phyloP scores from a whole-genome alignment of 2,888 invertebrate species.

The Pristionchus entomophagus region DNA sequence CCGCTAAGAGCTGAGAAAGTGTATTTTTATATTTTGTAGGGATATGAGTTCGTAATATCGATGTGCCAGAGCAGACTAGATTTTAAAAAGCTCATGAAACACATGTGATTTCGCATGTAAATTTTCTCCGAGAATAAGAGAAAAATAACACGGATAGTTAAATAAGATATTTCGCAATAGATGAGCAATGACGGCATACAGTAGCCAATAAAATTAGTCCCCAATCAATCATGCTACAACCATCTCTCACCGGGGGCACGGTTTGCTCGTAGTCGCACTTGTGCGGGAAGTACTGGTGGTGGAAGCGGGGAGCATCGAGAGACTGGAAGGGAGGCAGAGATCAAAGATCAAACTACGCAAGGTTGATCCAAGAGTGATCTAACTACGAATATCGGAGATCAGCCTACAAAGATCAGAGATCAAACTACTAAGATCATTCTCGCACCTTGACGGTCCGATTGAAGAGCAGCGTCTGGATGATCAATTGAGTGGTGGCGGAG shows the following conservation, averaged over 20 bases:
- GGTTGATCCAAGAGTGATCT: too few species aligned
- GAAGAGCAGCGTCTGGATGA: constrained; percentile 85
- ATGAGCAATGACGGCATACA: too few species aligned
- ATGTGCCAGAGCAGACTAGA: too few species aligned
- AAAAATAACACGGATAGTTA: too few species aligned
- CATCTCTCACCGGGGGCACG: constrained; percentile 52
- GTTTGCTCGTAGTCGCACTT: constrained; percentile 55
- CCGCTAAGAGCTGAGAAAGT: too few species aligned
- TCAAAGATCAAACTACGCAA: not conserved
- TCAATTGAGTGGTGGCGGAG: constrained; percentile 83
- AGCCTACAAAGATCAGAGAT: constrained; percentile 24
- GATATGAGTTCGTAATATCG: too few species aligned
- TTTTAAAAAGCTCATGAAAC: too few species aligned
- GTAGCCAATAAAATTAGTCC: not conserved
- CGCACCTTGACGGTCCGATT: constrained; percentile 83
- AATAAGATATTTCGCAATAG: too few species aligned
- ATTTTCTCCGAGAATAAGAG: too few species aligned
- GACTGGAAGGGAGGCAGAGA: constrained; percentile 77
- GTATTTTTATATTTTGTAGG: too few species aligned
- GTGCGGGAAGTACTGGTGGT: constrained; percentile 70
- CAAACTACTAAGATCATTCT: not conserved
- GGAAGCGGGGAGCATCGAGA: constrained; percentile 72
- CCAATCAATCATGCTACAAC: not conserved
- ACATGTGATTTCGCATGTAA: too few species aligned
- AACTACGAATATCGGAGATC: not conserved